Base-by-base conservation (phyloP, 1,140 invertebrate species). In the honey bee (Apis mellifera) region DNA sequence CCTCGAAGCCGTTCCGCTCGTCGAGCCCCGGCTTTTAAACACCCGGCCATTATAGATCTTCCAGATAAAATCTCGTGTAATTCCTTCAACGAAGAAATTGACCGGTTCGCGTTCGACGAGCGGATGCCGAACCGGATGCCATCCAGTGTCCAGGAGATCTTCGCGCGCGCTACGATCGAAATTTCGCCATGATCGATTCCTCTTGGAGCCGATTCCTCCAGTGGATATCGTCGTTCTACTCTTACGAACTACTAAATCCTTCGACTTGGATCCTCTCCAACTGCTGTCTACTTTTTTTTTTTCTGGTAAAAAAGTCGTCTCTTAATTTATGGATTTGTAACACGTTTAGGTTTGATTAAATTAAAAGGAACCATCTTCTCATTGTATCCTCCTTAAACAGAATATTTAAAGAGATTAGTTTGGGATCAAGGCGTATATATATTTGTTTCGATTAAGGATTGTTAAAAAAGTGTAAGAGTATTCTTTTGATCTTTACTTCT, bases 21-120 rank as follows among this genome's bases (percentile, higher is more conserved):
- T 54, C 75, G 62, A 32, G 19, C 32, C 54, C 42, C 50, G 48
- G 32, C 13, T 68, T n/a, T 21, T 77, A 26, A 68, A 12, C 32
- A 42, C 32, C 5, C 15, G 12, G 15, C 52, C 52, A 57, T 70
- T 60, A 21, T 52, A 21, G 66, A 78, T 70, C 54, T n/a, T 50
- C n/a, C 54, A 59, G 76, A 78, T 78, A 60, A 70, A 78, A 60
- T 59, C 50, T 42, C 21, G 17, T 9, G 75, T 32, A 66, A 57
- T 60, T 19, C 42, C 13, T 71, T 71, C 66, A n/a, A 15, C 69
- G 57, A 72, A 64, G 68, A 79, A 72, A 72, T 79, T 72, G 48
- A 60, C 55, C 42, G 66, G 68, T 70, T 42, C 26, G 32, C 65
- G 23, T 32, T 50, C 60, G 50, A 76, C 74, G 21, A 55, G 69